These are phyloP conservation scores for Psammodynastes pulverulentus DNA, from an alignment of 2,113 vertebrate genomes.

Conservation along the genomic window DNA sequence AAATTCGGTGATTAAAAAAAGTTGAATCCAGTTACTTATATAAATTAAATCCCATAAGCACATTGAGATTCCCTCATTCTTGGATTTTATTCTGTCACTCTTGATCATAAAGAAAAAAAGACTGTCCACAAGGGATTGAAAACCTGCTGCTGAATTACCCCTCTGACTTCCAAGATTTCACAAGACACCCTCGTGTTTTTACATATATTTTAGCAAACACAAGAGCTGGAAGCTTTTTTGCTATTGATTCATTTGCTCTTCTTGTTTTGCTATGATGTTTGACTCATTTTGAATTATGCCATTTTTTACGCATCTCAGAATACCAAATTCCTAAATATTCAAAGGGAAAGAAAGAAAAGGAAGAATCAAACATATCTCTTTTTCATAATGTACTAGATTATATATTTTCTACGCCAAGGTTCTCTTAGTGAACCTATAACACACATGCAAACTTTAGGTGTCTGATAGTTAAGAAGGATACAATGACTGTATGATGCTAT, in stretches of 20 bases:
- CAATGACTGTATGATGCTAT: background rate
- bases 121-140: background rate
- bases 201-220: background rate
- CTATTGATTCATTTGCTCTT: background rate
- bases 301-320: background rate
- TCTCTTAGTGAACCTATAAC: background rate
- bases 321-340: background rate
- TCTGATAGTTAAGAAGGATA: background rate
- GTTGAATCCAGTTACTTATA: background rate
- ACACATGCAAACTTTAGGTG: background rate
- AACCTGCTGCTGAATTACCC: background rate
- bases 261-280: background rate
- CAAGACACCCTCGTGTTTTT: background rate
- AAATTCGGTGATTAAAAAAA: background rate
- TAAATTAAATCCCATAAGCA: background rate
- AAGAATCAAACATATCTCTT: background rate
- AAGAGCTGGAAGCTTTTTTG: background rate
- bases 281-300: background rate
- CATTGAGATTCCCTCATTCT: background rate
- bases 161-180: background rate
- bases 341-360: background rate
- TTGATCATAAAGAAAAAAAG: background rate
- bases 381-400: background rate
- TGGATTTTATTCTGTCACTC: background rate
- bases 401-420: background rate